Evolutionary conservation across 2,113 vertebrate species (phyloP).

Genomic region (Dasyurus viverrinus): DNA sequence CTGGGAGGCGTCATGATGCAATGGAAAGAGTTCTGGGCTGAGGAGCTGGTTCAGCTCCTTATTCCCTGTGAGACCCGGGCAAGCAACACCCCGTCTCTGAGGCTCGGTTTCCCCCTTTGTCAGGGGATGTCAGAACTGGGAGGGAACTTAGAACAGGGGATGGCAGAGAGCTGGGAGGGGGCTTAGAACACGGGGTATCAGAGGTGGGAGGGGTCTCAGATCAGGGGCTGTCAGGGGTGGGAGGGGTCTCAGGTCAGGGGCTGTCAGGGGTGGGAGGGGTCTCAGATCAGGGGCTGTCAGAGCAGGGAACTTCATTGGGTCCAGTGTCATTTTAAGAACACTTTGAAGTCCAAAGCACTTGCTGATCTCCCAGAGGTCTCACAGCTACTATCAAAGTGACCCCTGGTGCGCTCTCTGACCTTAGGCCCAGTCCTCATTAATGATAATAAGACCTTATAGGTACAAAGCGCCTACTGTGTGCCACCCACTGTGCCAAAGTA

Average conservation of each 20-base stretch:
- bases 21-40: not conserved
- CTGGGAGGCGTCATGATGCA: not conserved
- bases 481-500: not conserved
- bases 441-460: not conserved
- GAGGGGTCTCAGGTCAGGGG: no score
- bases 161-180: no score
- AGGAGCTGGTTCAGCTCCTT: not conserved
- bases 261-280: not conserved
- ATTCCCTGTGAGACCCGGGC: not conserved
- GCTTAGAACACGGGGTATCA: no score
- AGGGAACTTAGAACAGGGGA: no score
- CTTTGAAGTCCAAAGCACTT: conserved; percentile 11
- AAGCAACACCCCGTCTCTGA: not conserved
- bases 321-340: not conserved
- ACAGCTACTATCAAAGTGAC: not conserved
- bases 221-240: no score
- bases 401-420: rapidly evolving
- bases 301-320: not conserved
- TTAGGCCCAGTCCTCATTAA: not conserved
- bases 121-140: no score
- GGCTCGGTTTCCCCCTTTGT: not conserved
- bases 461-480: not conserved
- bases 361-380: not conserved
- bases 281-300: no score
- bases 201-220: no score